A percentile compares a stretch with the other conserved stretches of the same genome.
Evolutionary conservation across 2,113 vertebrate species (phyloP).

Genomic region (Melanerpes aurifrons): DNA sequence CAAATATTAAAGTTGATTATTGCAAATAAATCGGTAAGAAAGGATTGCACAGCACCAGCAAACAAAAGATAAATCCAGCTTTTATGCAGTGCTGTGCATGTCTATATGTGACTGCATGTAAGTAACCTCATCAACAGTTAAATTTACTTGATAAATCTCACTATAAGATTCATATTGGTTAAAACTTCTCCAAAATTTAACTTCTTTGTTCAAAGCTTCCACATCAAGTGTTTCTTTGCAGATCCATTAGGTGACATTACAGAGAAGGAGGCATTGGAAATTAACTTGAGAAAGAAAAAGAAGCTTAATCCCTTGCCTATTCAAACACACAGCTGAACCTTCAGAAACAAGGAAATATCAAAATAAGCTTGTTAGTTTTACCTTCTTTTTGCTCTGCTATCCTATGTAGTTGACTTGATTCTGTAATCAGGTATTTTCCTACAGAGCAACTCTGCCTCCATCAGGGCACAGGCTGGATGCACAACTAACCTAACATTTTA

Average conservation of each 20-base stretch:
- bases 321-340: not conserved
- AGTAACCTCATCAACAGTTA: not conserved
- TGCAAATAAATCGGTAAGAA: not conserved
- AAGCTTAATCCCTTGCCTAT: not conserved
- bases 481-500: not conserved
- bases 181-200: not conserved
- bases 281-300: not conserved
- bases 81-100: not conserved
- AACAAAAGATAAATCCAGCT: not conserved
- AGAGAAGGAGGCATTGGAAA: not conserved
- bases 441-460: slow-evolving; percentile 49
- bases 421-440: not conserved
- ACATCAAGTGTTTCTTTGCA: not conserved
- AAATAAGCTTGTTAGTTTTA: not conserved
- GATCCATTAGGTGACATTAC: not conserved
- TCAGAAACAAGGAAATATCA: not conserved
- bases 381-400: not conserved
- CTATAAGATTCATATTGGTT: not conserved
- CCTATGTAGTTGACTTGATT: not conserved
- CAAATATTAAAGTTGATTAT: not conserved
- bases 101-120: not conserved
- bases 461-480: not conserved
- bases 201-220: not conserved
- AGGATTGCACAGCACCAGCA: not conserved
- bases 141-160: not conserved